Conservation (phyloP, 1,140 invertebrate genomes). For the Pseudoatta argentina region DNA sequence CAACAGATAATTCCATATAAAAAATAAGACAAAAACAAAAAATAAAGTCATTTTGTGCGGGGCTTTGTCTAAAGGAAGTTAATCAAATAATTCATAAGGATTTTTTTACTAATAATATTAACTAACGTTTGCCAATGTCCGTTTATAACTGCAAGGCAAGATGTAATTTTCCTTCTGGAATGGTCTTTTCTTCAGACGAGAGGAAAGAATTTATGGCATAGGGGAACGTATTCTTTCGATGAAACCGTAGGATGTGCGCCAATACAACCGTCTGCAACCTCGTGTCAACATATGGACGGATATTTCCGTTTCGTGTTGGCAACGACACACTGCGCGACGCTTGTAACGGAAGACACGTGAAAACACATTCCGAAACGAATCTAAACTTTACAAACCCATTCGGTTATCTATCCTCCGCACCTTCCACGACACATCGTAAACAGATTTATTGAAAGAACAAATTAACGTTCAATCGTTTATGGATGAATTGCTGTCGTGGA, state of each 20-base stretch:
- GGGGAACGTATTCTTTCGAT: conserved; percentile 68
- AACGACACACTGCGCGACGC: conserved; percentile 17
- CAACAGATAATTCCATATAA: neutral
- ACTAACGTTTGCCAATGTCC: neutral
- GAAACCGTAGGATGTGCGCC: conserved; percentile 32
- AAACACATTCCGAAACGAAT: conserved; percentile 50
- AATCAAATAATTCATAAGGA: neutral
- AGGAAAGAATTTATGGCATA: conserved; percentile 57
- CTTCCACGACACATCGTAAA: conserved; percentile 13
- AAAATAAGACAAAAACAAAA: neutral
- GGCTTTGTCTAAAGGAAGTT: neutral
- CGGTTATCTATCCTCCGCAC: conserved; percentile 25
- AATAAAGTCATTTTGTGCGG: neutral
- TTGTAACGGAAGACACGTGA: conserved; percentile 41
- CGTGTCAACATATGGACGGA: conserved; percentile 73
- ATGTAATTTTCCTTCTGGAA: neutral
- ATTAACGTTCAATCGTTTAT: conserved; percentile 1
- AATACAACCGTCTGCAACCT: conserved; percentile 56
- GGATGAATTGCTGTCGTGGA: neutral
- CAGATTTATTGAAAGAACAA: neutral
- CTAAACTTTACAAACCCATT: conserved; percentile 15
- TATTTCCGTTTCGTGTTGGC: conserved; percentile 68
- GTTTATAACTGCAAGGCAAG: neutral
- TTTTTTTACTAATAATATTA: neutral
- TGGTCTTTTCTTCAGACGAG: neutral